Evolutionary conservation across 2,113 vertebrate species (phyloP).

Genomic region (Hassar affinis): DNA sequence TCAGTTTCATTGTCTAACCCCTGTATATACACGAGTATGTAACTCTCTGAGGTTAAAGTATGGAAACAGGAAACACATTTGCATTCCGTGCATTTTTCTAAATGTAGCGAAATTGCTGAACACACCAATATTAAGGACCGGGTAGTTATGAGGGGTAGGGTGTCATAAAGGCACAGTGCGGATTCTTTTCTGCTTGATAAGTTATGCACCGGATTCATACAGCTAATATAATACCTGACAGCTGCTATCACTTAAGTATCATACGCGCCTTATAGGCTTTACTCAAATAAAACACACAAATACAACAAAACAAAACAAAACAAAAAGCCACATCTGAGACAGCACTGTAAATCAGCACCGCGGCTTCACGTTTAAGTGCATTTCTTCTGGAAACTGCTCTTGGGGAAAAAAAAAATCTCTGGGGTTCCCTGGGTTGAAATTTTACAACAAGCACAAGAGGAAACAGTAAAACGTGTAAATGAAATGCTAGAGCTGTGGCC

Average conservation of each 20-base stretch:
- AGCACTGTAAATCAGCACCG: background rate
- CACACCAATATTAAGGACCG: slow-evolving; percentile 44
- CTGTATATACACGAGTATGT: background rate
- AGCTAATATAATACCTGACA: background rate
- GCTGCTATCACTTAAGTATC: background rate
- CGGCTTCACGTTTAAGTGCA: background rate
- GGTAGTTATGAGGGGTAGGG: background rate
- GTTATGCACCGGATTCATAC: background rate
- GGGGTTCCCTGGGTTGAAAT: background rate
- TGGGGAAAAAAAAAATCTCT: background rate
- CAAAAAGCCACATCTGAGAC: slow-evolving; percentile 13
- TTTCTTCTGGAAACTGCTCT: background rate
- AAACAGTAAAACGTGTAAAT: slow-evolving; percentile 21
- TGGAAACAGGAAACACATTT: slow-evolving; percentile 54
- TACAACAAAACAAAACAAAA: background rate
- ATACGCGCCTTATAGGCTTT: background rate
- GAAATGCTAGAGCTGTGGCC: slow-evolving; percentile 8
- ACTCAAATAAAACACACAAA: background rate
- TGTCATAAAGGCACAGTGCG: slow-evolving; percentile 2
- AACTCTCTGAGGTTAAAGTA: slow-evolving; percentile 47
- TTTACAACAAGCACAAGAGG: slow-evolving; percentile 21
- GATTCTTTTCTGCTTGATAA: slow-evolving; percentile 7
- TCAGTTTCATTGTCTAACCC: too few species aligned
- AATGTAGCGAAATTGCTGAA: slow-evolving; percentile 54
- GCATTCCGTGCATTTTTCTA: slow-evolving; percentile 56